Conservation (phyloP, 2,113 vertebrate genomes). For the Myanophis thanlyinensis region DNA sequence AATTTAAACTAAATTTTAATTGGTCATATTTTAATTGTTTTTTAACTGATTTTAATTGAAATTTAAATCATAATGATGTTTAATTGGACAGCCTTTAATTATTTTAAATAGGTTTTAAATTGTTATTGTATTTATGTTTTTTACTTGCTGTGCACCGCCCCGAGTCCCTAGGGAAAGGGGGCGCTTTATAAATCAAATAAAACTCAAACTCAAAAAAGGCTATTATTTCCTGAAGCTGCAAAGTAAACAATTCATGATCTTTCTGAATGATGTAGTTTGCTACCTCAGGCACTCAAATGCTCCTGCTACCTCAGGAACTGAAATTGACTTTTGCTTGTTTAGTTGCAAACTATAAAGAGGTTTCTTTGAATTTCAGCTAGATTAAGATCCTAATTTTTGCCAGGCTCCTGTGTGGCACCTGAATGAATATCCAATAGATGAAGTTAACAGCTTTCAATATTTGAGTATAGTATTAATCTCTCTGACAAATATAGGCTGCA, state of each 20-base stretch:
- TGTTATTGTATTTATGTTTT: no score
- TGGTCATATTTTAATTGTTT: no score
- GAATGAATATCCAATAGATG: background rate
- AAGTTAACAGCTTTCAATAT: background rate
- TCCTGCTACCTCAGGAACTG: background rate
- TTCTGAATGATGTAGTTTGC: background rate
- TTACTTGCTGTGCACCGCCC: no score
- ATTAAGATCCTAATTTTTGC: background rate
- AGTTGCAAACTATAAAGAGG: background rate
- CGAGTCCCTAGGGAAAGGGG: no score
- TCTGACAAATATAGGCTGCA: background rate
- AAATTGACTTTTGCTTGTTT: background rate
- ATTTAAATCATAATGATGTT: no score
- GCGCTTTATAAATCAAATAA: no score
- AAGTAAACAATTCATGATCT: background rate
- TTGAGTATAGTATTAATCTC: background rate
- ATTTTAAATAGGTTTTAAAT: no score
- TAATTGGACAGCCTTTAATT: no score
- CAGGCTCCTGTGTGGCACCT: background rate
- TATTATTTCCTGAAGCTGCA: background rate
- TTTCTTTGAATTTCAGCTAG: background rate
- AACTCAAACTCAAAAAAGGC: no score
- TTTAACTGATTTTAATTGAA: no score
- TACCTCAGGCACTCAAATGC: background rate
- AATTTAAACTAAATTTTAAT: no score